phyloP scores from a whole-genome alignment of 2,888 invertebrate species.

The Sminthurides aquaticus region DNA sequence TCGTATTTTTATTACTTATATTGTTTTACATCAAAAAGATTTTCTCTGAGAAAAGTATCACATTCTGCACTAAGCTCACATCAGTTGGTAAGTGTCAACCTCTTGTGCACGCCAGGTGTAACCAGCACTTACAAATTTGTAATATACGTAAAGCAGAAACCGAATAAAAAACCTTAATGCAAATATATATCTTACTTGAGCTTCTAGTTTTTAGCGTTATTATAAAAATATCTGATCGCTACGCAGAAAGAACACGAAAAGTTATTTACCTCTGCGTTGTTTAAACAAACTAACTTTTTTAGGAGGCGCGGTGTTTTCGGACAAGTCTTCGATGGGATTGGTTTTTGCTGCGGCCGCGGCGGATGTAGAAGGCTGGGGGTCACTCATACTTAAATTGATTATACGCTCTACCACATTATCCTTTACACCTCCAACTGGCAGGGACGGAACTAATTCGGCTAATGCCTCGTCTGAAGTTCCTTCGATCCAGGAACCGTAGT shows the following conservation, averaged over 20 bases:
- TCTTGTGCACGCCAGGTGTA: not conserved
- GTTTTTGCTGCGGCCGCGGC: not conserved
- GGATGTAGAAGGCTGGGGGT: not conserved
- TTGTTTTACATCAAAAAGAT: not conserved
- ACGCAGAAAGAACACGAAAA: too few species aligned
- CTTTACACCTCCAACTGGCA: slow-evolving; percentile 1
- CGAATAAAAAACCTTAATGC: not conserved
- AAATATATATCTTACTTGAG: not conserved
- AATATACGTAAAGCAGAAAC: not conserved
- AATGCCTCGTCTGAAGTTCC: not conserved
- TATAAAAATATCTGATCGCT: too few species aligned
- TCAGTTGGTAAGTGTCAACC: too few species aligned
- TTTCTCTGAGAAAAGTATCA: too few species aligned
- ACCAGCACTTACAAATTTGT: not conserved
- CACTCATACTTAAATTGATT: not conserved
- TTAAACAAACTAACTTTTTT: slow-evolving; percentile 20
- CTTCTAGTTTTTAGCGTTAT: not conserved
- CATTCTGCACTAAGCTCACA: too few species aligned
- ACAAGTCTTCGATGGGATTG: not conserved
- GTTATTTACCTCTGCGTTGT: slow-evolving; percentile 12
- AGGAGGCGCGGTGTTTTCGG: not conserved
- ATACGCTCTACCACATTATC: not conserved
- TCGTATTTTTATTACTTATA: not conserved
- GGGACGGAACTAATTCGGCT: not conserved
- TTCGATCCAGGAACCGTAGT: too few species aligned